Base-by-base conservation (phyloP, 2,888 invertebrate genomes). In the Phytoseiulus persimilis region DNA sequence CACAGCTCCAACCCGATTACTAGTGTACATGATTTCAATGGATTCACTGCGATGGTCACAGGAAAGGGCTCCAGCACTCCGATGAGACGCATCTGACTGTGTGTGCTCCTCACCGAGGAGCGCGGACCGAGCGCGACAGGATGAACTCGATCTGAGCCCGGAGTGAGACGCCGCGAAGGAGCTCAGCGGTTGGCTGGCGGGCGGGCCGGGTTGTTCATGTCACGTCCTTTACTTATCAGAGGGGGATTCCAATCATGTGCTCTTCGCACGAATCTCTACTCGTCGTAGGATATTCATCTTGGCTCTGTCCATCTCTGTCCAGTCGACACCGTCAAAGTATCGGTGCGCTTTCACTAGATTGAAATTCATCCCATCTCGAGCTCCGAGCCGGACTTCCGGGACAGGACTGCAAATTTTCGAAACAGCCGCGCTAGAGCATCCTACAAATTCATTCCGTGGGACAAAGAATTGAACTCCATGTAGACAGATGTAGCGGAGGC, bases 291-390 rank as follows among this genome's bases (percentile, higher is more conserved):
- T 65, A 23, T 65, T 65, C 65, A 14, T 65, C 18, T 65, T 65
- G 14, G 87, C 87, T 28, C 33, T 0, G 23, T 87, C 87, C 32
- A 87, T 28, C 28, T 33, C 31, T 33, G 32, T 32, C 87, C 87
- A 87, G 39, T 87, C 32, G 39, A 87, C 32, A 0, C 45, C 45
- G 14, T 32, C 18, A n/a, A 87, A 87, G 18, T 39, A 87, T 31
- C n/a, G 39, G 6, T 87, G 31, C 18, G 39, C 39, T 32, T 87
- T 87, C 0, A 87, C 1, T n/a, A 39, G 23, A 11, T 87, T 39
- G 33, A 87, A 87, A 32, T 87, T 33, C 87, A 87, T 87, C n/a
- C 33, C 33, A 23, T 87, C 45, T 32, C 87, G 87, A 32, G 39
- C 39, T 33, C 87, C 87, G 9, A 87, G 39, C 5, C 87, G 87